Conservation (phyloP, 2,888 invertebrate species). For the Pelosia muscerda region DNA sequence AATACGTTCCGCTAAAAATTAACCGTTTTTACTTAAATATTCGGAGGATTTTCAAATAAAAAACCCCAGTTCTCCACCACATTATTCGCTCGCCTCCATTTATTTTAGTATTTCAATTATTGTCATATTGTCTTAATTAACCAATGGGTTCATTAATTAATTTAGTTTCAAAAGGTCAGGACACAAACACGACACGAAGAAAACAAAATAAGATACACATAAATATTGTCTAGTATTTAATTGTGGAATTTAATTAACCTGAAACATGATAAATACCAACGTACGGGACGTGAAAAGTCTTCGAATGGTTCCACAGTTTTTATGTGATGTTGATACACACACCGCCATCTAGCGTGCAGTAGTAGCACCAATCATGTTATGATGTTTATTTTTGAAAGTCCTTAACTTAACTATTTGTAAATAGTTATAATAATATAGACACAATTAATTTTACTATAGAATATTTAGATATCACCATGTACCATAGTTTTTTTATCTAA, state of each 20-base stretch:
- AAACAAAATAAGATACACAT: background rate
- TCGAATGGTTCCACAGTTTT: background rate
- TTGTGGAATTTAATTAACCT: no score
- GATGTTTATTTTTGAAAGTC: background rate
- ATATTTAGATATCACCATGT: background rate
- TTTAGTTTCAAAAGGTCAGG: no score
- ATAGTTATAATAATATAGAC: background rate
- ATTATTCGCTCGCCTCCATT: no score
- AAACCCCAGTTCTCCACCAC: no score
- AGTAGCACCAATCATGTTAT: constrained; percentile 16
- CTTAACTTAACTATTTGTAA: no score
- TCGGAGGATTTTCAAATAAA: no score
- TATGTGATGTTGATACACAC: constrained; percentile 10
- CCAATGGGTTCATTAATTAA: no score
- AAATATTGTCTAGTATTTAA: background rate
- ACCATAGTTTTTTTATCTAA: background rate
- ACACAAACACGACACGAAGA: no score
- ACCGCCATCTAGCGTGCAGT: constrained; percentile 47
- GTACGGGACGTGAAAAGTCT: background rate
- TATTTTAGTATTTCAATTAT: no score
- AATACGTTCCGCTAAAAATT: no score
- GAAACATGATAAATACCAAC: background rate
- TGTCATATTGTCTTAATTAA: no score
- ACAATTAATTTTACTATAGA: background rate
- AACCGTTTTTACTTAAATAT: no score